Evolutionary conservation across 2,888 invertebrate genomes (phyloP).

Genomic region (Hemicrepidius hirtus): DNA sequence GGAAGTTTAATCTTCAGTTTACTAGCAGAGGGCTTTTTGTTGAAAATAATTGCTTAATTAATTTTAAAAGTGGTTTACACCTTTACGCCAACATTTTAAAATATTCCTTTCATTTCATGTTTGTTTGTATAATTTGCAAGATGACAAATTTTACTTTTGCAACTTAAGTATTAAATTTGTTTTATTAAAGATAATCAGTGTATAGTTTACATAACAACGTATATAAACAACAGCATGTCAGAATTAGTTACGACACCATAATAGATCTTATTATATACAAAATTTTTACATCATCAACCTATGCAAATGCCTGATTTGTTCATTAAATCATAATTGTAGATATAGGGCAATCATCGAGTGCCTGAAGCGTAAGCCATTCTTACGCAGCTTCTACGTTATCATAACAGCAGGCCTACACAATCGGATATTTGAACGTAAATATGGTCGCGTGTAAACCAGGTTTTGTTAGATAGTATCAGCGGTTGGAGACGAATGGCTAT

Average conservation of each 20-base stretch:
- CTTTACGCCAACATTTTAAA: conserved; percentile 16
- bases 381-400: conserved; percentile 44
- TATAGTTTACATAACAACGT: conserved; percentile 5
- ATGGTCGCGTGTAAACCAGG: conserved; percentile 56
- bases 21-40: conserved; percentile 34
- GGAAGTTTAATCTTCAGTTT: conserved; percentile 44
- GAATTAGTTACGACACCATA: conserved; percentile 31
- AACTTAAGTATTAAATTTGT: not conserved
- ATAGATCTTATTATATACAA: conserved; percentile 35
- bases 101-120: conserved; percentile 1
- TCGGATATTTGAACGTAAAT: conserved; percentile 9
- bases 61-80: conserved; percentile 33
- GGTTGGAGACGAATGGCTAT: conserved; percentile 59
- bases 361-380: conserved; percentile 33
- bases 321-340: conserved; percentile 61
- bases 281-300: conserved; percentile 52
- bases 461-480: conserved; percentile 61
- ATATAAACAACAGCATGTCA: conserved; percentile 18
- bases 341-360: conserved; percentile 56
- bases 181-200: conserved; percentile 5
- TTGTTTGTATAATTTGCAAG: not conserved
- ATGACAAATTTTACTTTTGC: not conserved
- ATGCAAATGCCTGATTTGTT: conserved; percentile 60
- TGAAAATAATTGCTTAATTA: conserved; percentile 42
- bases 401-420: conserved; percentile 17